Percentiles rank a stretch among this genome's conserved stretches.
Evolutionary conservation across 2,113 vertebrate genomes (phyloP).

Genomic region (Pelecanus crispus): DNA sequence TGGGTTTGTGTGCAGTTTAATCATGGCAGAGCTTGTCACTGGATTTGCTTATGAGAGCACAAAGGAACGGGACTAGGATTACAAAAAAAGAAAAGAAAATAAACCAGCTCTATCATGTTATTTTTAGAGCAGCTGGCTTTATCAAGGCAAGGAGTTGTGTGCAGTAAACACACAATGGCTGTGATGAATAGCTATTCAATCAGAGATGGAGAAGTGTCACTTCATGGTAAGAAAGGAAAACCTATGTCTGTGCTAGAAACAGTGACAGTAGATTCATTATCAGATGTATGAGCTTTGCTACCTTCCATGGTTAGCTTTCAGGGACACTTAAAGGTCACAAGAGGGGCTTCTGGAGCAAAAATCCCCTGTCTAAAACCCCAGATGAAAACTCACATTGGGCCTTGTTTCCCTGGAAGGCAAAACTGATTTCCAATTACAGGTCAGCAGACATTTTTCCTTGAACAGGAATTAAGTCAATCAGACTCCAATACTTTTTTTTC

Average conservation of each 20-base stretch:
- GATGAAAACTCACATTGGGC: background rate
- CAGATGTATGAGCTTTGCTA: background rate
- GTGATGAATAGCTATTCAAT: background rate
- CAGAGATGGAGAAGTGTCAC: background rate
- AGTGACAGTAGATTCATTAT: background rate
- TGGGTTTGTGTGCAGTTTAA: background rate
- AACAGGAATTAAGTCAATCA: background rate
- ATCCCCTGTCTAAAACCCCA: background rate
- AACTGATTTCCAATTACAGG: slow-evolving; percentile 1
- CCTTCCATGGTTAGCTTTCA: background rate
- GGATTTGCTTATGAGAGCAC: background rate
- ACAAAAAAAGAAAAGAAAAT: background rate
- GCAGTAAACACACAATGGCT: background rate
- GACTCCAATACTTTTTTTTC: background rate
- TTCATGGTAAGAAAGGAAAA: background rate
- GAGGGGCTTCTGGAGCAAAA: background rate
- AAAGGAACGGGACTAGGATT: background rate
- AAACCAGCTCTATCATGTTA: background rate
- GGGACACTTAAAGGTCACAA: background rate
- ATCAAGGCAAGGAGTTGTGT: background rate
- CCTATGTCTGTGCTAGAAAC: background rate
- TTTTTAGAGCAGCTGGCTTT: background rate
- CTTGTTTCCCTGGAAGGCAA: background rate
- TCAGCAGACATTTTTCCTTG: background rate
- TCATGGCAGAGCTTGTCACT: background rate